phyloP scores from a whole-genome alignment of 2,888 invertebrate genomes.

The Linyphia triangularis region DNA sequence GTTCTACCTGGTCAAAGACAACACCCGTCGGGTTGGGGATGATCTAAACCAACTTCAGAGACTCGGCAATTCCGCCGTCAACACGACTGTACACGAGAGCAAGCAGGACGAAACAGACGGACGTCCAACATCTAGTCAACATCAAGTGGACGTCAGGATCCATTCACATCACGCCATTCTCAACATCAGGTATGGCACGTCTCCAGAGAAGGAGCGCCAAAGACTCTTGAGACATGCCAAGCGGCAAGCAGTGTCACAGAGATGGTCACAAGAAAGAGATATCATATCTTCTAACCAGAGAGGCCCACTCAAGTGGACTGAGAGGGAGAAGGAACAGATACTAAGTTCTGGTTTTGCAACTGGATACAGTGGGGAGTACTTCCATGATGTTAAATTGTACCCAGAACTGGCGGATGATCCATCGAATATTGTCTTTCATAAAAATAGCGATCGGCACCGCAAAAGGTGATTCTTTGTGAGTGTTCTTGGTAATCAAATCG shows the following conservation, averaged over 20 bases:
- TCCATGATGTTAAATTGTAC: slow-evolving; percentile 92
- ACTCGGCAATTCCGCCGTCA: slow-evolving; percentile 90
- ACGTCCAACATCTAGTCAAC: slow-evolving; percentile 71
- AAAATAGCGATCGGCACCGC: slow-evolving; percentile 59
- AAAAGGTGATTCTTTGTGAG: slow-evolving; percentile 63
- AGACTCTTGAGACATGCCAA: slow-evolving; percentile 94
- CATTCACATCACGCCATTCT: slow-evolving; percentile 95
- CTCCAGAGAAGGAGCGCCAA: slow-evolving; percentile 90
- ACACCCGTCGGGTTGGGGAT: slow-evolving; percentile 91
- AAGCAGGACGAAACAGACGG: slow-evolving; percentile 81
- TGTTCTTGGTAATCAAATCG: slow-evolving; percentile 1
- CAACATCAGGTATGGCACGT: slow-evolving; percentile 95
- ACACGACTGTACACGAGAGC: slow-evolving; percentile 86
- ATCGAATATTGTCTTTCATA: slow-evolving; percentile 90
- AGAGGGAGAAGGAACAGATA: slow-evolving; percentile 94
- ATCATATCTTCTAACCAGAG: slow-evolving; percentile 81
- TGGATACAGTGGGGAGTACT: slow-evolving; percentile 93
- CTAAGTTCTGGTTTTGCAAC: slow-evolving; percentile 92
- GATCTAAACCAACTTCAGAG: slow-evolving; percentile 92
- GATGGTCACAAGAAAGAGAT: slow-evolving; percentile 95
- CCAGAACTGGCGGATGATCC: slow-evolving; percentile 97
- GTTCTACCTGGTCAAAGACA: slow-evolving; percentile 97
- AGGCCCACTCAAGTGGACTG: slow-evolving; percentile 89
- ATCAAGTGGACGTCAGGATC: slow-evolving; percentile 86
- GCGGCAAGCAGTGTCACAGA: slow-evolving; percentile 92